These are phyloP conservation scores for Zapus hudsonius DNA, from an alignment of 2,113 vertebrate species.

Conservation along the genomic window DNA sequence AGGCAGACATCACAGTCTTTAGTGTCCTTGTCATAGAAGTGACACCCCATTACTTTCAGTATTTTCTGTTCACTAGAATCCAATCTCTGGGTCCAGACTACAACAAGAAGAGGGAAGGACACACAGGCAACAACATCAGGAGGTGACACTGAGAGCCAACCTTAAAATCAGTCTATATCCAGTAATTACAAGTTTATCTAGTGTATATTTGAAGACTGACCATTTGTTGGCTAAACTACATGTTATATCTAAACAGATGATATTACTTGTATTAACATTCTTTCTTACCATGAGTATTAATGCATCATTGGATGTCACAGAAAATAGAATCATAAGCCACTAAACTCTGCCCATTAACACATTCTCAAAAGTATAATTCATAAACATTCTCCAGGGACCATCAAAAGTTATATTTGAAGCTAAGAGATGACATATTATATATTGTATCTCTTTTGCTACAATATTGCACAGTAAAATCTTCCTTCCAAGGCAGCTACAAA, in stretches of 20 bases:
- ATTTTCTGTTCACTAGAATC: background rate
- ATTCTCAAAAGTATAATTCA: conserved; percentile 34
- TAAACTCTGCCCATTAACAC: background rate
- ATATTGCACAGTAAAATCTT: background rate
- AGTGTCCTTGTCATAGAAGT: background rate
- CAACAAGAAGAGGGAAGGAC: background rate
- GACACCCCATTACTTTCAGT: background rate
- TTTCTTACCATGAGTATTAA: background rate
- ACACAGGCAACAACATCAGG: background rate
- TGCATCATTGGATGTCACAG: background rate
- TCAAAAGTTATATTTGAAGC: conserved; percentile 44
- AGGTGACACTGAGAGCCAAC: background rate
- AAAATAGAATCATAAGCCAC: background rate
- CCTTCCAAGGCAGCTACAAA: conserved; percentile 10
- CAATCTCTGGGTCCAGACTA: background rate
- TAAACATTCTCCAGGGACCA: background rate
- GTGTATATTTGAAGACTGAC: background rate
- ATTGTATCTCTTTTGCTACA: background rate
- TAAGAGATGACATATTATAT: background rate
- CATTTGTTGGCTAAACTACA: background rate
- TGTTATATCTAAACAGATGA: background rate
- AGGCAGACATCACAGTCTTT: background rate
- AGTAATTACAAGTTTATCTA: background rate
- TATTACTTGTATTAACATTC: background rate
- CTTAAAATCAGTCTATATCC: background rate